Evolutionary conservation across 1,140 invertebrate genomes (phyloP), one percentile per base, ranked within the genome.

Genomic region (Venustaconcha ellipsiformis): DNA sequence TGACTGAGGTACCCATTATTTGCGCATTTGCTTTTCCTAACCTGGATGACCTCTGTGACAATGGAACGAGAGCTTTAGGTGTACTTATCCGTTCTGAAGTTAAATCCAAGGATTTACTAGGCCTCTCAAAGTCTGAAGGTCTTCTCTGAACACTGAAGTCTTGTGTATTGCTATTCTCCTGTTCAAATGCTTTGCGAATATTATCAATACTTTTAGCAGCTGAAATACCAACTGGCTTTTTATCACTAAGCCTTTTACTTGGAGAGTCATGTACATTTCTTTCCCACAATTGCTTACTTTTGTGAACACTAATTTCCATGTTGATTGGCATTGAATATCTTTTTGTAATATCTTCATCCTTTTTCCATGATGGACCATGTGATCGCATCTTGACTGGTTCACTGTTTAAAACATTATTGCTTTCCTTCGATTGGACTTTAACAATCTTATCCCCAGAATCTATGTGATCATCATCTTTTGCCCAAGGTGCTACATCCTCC

Each of bases 131-230:
- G 64, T 77, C 75, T 17, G 74, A 76, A 64, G 65, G 69, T 68
- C 65, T 71, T 55, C 56, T 57, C 26, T 68, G 23, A 11, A 69
- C 67, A 57, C 67, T 80, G 60, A 18, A 67, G 14, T 57, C 60
- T 62, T 76, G 74, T 57, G 66, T 68, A 60, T 82, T 75, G 48
- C 84, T 82, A 30, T 81, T 76, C 55, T 79, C 79, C 65, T 79
- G 74, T 69, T 86, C 82, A 70, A 83, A 86, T 62, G 72, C 79
- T 69, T 82, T 83, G 30, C 80, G 72, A 62, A 87, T 82, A 74
- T 83, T 73, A 67, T 74, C 76, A 67, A 80, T 73, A 63, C 80
- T 80, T 60, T 64, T 65, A 77, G 58, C 72, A 75, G 70, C 77
- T 30, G 67, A 55, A 13, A 65, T 59, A 71, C 58, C 57, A 59